Evolutionary conservation across 2,113 vertebrate species (phyloP), one percentile per base, ranked within the genome.

Genomic region (Melierax canorus): DNA sequence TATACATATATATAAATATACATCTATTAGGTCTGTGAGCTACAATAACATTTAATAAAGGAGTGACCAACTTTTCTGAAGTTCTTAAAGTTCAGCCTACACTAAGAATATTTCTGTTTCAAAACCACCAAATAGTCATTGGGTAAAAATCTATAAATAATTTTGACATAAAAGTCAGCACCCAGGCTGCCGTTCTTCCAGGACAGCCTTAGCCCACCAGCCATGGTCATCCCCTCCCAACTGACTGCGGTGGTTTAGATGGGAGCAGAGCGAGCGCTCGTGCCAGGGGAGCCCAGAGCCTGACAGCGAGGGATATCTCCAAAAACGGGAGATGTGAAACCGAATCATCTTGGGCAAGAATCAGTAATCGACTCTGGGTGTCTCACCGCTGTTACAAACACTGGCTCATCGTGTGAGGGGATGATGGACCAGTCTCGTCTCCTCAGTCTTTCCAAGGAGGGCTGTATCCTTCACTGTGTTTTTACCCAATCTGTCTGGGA

Each of bases 201-300:
- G 14, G 12, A 62, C 13, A 20, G 30, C 39, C 74, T 38, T 15
- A 62, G 22, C 22, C 59, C 45, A 23, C 30, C 46, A 75, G 79
- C 41, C 24, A 12, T 5, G 21, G 56, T 26, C 58, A 7, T 51
- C n/a, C 32, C 26, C 30, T 53, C n/a, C 17, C 55, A 73, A 5
- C 17, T 23, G n/a, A 27, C 45, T 30, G 23, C 1, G 1, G 13
- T 24, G 59, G 39, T 13, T 77, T 48, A 14, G 38, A 15, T 22
- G 36, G 62, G n/a, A 87, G 30, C 19, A 50, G 38, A 15, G 24
- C 5, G 3, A 88, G 13, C 0, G 3, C 43, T 43, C 0, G 0
- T 51, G 21, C 26, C 34, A 23, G 36, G 22, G 20, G 12, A 81
- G 18, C 38, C 36, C 78, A 39, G 43, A 81, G 41, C 39, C 50